phyloP scores from a whole-genome alignment of 2,888 invertebrate genomes.

The Epiperipatus broadwayi region DNA sequence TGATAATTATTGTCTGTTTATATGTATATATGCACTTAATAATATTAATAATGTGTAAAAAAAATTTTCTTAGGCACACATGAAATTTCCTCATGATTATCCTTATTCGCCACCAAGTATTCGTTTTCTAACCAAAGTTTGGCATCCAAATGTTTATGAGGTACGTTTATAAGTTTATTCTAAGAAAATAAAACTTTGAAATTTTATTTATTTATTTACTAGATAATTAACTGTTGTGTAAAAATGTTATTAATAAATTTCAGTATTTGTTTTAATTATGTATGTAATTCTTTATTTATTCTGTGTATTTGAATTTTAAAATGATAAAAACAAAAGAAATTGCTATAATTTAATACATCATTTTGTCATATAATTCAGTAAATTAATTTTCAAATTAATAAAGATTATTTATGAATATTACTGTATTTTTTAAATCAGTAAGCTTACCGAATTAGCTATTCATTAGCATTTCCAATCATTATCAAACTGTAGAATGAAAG shows the following conservation, averaged over 20 bases:
- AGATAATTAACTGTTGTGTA: neutral
- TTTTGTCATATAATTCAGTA: too few relatives aligned
- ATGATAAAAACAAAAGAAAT: too few relatives aligned
- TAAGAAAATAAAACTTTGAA: neutral
- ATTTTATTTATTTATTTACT: constrained; percentile 17
- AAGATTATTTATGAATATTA: too few relatives aligned
- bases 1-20: neutral
- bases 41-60: too few relatives aligned
- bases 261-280: neutral
- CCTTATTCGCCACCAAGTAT: constrained; percentile 97
- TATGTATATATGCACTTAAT: too few relatives aligned
- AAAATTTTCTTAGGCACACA: constrained; percentile 76
- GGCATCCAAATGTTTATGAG: constrained; percentile 99
- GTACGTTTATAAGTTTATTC: constrained; percentile 38
- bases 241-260: constrained; percentile 9
- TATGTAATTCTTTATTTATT: neutral
- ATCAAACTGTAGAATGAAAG: too few relatives aligned
- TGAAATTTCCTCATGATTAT: constrained; percentile 96
- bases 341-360: too few relatives aligned
- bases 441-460: too few relatives aligned
- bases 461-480: too few relatives aligned
- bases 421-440: too few relatives aligned
- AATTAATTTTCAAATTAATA: too few relatives aligned
- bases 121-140: constrained; percentile 94
- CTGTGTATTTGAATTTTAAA: neutral